Evolutionary conservation across 2,888 invertebrate genomes (phyloP).

Genomic region (Rhagonycha lutea): DNA sequence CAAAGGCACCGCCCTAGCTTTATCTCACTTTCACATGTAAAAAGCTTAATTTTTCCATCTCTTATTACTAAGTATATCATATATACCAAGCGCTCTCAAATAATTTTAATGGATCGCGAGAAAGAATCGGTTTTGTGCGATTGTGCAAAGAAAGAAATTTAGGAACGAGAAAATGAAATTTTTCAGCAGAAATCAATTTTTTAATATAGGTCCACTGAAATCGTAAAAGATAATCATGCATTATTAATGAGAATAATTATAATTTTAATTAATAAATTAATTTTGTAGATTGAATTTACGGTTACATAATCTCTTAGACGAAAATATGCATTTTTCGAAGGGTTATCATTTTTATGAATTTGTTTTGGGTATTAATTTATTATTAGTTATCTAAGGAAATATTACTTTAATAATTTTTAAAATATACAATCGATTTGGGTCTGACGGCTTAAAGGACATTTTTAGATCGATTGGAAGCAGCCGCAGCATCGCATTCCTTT

Average conservation of each 20-base stretch:
- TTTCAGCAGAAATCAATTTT: slow-evolving; percentile 4
- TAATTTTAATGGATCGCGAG: slow-evolving; percentile 56
- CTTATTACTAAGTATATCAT: slow-evolving; percentile 51
- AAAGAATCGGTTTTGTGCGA: slow-evolving; percentile 51
- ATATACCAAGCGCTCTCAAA: slow-evolving; percentile 50
- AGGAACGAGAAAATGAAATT: slow-evolving; percentile 29
- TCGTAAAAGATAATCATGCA: background rate
- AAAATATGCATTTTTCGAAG: background rate
- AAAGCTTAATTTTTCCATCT: slow-evolving; percentile 36
- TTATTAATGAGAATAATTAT: background rate
- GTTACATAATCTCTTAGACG: background rate
- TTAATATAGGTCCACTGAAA: background rate
- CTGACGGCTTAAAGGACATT: slow-evolving; percentile 38
- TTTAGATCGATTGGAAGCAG: slow-evolving; percentile 41
- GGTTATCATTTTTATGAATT: background rate
- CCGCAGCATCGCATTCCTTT: slow-evolving; percentile 39
- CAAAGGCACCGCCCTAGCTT: slow-evolving; percentile 48
- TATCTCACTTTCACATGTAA: slow-evolving; percentile 40
- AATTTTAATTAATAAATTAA: background rate
- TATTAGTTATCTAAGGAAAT: background rate
- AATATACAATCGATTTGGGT: slow-evolving; percentile 16
- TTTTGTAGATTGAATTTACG: background rate
- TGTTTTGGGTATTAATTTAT: background rate
- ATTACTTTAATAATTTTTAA: slow-evolving; percentile 19
- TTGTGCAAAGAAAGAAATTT: slow-evolving; percentile 44